phyloP scores from a whole-genome alignment of 2,113 vertebrate genomes.

The Bucco capensis region DNA sequence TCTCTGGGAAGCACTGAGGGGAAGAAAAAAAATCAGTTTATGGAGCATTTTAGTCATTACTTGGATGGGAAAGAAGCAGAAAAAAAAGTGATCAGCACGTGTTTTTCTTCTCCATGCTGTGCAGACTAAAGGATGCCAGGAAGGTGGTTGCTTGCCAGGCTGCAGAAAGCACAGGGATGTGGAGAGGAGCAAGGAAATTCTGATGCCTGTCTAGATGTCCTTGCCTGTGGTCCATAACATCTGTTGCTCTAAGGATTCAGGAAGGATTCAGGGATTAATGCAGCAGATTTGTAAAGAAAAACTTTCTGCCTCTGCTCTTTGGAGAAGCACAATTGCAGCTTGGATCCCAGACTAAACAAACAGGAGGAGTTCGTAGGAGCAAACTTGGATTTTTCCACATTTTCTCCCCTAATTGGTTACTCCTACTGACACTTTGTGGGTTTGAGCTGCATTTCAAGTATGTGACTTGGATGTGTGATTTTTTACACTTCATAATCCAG shows the following conservation, averaged over 20 bases:
- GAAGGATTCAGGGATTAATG: not conserved
- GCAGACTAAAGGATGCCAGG: not conserved
- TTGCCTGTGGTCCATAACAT: not conserved
- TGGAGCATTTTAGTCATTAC: not conserved
- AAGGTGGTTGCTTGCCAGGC: not conserved
- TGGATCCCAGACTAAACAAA: constrained; percentile 20
- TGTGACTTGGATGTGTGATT: not conserved
- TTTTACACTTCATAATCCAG: not conserved
- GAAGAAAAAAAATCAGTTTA: not conserved
- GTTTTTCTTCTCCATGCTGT: not conserved
- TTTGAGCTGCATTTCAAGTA: not conserved
- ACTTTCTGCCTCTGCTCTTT: not conserved
- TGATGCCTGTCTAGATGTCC: not conserved
- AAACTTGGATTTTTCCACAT: not conserved
- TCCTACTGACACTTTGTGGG: rapidly evolving
- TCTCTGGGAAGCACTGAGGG: not conserved
- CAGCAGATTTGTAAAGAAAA: not conserved
- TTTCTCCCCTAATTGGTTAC: not conserved
- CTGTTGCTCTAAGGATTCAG: not conserved
- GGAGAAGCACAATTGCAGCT: not conserved
- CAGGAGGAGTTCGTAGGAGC: not conserved
- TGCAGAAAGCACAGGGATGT: not conserved
- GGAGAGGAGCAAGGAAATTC: not conserved
- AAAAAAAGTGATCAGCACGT: not conserved
- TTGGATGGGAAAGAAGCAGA: not conserved